A percentile compares a stretch with the other conserved stretches of the same genome.
These are phyloP conservation scores for Excalfactoria chinensis DNA, from an alignment of 2,113 vertebrate genomes.

Conservation along the genomic window DNA sequence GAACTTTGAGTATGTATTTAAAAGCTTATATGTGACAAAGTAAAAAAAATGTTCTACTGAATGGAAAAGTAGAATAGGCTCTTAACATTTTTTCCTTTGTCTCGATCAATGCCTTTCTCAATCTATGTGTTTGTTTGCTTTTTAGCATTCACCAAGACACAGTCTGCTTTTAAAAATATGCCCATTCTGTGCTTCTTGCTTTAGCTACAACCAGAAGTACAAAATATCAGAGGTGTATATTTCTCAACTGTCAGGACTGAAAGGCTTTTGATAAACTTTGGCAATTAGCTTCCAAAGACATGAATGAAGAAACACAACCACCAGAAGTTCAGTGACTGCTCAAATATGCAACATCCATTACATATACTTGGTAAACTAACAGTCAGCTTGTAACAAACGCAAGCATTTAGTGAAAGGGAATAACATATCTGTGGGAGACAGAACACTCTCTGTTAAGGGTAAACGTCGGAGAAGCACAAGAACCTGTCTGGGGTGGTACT, in stretches of 20 bases:
- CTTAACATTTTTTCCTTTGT: not conserved
- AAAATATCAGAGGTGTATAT: not conserved
- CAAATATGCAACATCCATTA: not conserved
- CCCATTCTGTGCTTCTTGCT: not conserved
- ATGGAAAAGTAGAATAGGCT: not conserved
- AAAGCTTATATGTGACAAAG: not conserved
- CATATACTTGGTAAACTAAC: not conserved
- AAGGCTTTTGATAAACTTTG: slow-evolving; percentile 40
- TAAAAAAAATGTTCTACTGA: not conserved
- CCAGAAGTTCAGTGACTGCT: not conserved
- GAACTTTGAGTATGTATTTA: not conserved
- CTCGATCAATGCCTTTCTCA: not conserved
- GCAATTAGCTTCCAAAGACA: not conserved
- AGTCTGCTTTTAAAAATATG: not conserved
- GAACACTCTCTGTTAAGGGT: not conserved
- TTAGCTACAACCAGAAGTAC: not conserved
- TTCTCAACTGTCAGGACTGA: not conserved
- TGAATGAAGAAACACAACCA: not conserved
- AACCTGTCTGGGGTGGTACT: not conserved
- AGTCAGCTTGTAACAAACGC: not conserved
- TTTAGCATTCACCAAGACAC: not conserved
- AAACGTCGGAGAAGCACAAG: not conserved
- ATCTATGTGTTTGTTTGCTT: not conserved
- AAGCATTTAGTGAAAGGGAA: not conserved
- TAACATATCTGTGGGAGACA: not conserved